These are phyloP conservation scores for Macroglossus sobrinus DNA, from an alignment of 2,113 vertebrate species.

Conservation along the genomic window DNA sequence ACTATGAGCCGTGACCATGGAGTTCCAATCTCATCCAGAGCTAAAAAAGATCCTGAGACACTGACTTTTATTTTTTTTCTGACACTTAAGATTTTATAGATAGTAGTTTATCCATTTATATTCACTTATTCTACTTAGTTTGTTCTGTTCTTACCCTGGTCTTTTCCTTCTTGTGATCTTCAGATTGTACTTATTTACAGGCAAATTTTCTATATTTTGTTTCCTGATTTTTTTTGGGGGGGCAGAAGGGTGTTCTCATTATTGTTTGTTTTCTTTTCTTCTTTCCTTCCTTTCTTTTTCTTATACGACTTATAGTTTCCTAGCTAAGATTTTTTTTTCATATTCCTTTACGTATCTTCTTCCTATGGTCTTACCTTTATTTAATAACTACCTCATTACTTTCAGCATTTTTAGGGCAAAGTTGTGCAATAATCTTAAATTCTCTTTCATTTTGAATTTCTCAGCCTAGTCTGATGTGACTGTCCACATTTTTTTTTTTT, in stretches of 20 bases:
- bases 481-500: neutral
- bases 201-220: neutral
- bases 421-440: neutral
- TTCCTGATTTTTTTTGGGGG: neutral
- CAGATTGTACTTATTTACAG: neutral
- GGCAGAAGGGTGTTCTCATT: neutral
- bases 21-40: no score
- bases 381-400: neutral
- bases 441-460: neutral
- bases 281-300: neutral
- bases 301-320: neutral
- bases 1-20: rapidly evolving
- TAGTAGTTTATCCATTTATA: neutral
- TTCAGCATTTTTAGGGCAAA: neutral
- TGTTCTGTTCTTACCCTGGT: neutral
- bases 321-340: neutral
- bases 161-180: neutral
- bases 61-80: neutral
- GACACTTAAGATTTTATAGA: neutral
- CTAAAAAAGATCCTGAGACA: neutral
- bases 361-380: neutral
- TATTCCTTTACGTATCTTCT: neutral
- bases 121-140: neutral
- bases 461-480: neutral
- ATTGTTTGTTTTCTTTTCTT: neutral